Percentiles rank a stretch among this genome's conserved stretches.
phyloP scores from a whole-genome alignment of 2,113 vertebrate genomes.

The Zosterops borbonicus region DNA sequence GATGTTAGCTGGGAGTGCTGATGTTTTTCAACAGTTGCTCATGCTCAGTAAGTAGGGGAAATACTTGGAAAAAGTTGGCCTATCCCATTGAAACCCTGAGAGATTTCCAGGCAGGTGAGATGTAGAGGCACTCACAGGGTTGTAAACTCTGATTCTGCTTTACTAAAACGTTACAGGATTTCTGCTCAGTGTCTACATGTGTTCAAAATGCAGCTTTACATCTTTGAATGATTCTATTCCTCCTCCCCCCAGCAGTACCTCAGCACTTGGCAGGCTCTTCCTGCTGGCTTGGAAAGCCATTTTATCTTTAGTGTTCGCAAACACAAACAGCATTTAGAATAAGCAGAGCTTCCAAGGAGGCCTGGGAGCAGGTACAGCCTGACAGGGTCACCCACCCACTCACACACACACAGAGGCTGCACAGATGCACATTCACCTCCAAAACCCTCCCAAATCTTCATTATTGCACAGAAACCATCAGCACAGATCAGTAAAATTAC shows the following conservation, averaged over 20 bases:
- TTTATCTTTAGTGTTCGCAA: not conserved
- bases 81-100: not conserved
- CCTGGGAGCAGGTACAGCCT: not conserved
- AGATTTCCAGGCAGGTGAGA: not conserved
- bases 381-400: rapidly evolving
- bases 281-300: not conserved
- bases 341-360: not conserved
- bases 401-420: not conserved
- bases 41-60: not conserved
- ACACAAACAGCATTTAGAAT: not conserved
- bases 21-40: not conserved
- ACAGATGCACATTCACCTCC: not conserved
- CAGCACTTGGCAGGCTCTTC: not conserved
- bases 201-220: not conserved
- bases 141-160: not conserved
- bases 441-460: not conserved
- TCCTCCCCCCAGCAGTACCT: not conserved
- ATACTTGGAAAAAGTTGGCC: not conserved
- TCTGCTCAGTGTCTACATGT: not conserved
- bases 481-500: not conserved
- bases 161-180: rapidly evolving
- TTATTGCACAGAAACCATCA: not conserved
- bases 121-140: not conserved
- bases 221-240: not conserved
- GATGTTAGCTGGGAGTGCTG: not conserved